phyloP scores from a whole-genome alignment of 2,888 invertebrate species.

The Caenorhabditis macrosperma region DNA sequence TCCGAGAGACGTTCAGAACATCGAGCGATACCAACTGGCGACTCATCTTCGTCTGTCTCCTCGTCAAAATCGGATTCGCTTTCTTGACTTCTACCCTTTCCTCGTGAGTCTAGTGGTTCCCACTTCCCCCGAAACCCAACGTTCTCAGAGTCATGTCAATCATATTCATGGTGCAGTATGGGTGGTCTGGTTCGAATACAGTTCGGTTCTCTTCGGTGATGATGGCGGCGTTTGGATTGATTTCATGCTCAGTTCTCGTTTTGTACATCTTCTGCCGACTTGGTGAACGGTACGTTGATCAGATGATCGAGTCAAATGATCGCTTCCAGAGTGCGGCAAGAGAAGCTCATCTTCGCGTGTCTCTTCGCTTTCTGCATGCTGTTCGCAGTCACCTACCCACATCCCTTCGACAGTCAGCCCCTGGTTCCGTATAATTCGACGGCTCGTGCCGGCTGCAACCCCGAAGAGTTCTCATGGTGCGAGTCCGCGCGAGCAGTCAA shows the following conservation, averaged over 20 bases:
- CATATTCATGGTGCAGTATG: conserved; percentile 30
- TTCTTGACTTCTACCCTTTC: conserved; percentile 25
- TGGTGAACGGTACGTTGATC: conserved; percentile 27
- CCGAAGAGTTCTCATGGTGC: conserved; percentile 58
- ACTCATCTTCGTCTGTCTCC: conserved; percentile 27
- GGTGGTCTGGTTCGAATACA: conserved; percentile 44
- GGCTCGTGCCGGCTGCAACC: conserved; percentile 43
- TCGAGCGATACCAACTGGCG: conserved; percentile 27
- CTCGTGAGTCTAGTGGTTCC: too few species aligned
- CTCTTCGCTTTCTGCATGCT: background rate
- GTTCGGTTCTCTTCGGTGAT: conserved; percentile 21
- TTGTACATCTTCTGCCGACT: conserved; percentile 41
- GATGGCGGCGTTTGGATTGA: conserved; percentile 33
- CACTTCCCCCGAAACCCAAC: background rate
- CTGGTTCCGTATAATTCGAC: conserved; percentile 33
- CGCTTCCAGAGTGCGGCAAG: conserved; percentile 28
- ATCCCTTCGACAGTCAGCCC: conserved; percentile 18
- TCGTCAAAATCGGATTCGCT: conserved; percentile 23
- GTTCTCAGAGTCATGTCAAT: conserved; percentile 34
- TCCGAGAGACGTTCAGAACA: conserved; percentile 5
- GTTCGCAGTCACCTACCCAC: conserved; percentile 44
- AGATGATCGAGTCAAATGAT: too few species aligned
- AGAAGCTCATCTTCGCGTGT: conserved; percentile 9
- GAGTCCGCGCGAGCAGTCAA: conserved; percentile 4
- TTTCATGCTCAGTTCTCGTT: conserved; percentile 30